Evolutionary conservation across 2,113 vertebrate genomes (phyloP).

Genomic region (Taxidea taxus): DNA sequence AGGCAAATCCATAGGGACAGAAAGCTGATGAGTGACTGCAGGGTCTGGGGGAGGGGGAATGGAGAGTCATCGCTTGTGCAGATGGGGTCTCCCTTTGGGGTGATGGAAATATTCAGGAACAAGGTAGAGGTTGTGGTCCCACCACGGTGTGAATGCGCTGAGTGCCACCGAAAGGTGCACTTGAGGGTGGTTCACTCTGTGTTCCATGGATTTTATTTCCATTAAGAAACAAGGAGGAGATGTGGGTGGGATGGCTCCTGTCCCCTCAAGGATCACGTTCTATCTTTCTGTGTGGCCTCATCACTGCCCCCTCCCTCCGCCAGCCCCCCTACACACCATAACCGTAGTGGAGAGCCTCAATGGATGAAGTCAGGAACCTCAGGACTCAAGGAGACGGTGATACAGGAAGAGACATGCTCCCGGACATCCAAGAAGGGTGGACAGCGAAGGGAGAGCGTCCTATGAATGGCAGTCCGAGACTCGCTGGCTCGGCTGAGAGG

Average conservation of each 20-base stretch:
- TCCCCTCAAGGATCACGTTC: background rate
- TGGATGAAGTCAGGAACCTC: background rate
- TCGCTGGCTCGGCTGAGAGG: background rate
- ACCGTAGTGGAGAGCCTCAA: accelerated
- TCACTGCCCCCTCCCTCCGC: accelerated
- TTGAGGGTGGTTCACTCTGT: background rate
- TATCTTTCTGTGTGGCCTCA: no score
- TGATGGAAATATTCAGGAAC: background rate
- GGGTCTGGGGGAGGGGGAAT: accelerated
- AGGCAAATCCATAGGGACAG: accelerated
- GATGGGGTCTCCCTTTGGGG: background rate
- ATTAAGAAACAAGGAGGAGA: background rate
- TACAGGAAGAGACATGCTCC: background rate
- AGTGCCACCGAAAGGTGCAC: accelerated
- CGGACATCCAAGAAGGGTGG: background rate
- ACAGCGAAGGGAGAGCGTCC: accelerated
- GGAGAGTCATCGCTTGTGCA: accelerated
- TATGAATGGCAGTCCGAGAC: accelerated
- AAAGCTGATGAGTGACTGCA: accelerated
- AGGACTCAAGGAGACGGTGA: background rate
- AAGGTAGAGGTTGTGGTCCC: no score
- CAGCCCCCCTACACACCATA: no score
- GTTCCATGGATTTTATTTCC: background rate
- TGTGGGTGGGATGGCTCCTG: background rate
- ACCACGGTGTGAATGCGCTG: accelerated